Percentiles rank a stretch among this genome's conserved stretches.
Conservation (phyloP, 2,113 vertebrate species). For the Rhea americana region DNA sequence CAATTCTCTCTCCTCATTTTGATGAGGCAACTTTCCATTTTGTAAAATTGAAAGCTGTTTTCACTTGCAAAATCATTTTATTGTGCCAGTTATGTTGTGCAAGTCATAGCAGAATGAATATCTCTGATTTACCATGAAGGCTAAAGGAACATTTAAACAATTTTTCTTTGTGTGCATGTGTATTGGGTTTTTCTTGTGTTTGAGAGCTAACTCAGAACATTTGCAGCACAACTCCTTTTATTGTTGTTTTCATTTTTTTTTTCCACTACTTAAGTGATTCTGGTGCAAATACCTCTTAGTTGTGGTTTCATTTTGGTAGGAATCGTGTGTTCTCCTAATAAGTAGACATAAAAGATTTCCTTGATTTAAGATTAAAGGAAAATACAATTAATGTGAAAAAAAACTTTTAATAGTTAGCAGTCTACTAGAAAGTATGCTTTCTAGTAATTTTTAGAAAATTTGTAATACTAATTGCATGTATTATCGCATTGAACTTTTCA, state of each 20-base stretch:
- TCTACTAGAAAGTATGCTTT: neutral
- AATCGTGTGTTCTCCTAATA: neutral
- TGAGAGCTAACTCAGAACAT: neutral
- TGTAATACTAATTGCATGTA: neutral
- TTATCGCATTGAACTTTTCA: neutral
- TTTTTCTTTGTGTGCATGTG: neutral
- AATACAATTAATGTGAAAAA: neutral
- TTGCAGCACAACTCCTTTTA: neutral
- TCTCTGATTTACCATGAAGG: slow-evolving; percentile 22
- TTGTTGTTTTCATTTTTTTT: neutral
- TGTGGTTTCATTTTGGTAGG: neutral
- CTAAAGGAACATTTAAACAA: neutral
- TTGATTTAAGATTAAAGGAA: neutral
- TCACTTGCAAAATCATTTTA: slow-evolving; percentile 56
- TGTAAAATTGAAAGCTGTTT: slow-evolving; percentile 50
- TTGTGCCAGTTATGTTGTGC: slow-evolving; percentile 30
- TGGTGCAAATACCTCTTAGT: neutral
- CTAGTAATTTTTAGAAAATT: neutral
- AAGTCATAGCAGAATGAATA: slow-evolving; percentile 11
- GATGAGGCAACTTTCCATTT: slow-evolving; percentile 51
- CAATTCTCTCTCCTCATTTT: slow-evolving; percentile 11
- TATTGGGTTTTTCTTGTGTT: neutral
- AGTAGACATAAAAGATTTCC: neutral
- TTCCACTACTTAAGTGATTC: neutral
- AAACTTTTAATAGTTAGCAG: neutral